These are phyloP conservation scores for Ostrea denselamellosa DNA, from an alignment of 1,140 invertebrate genomes.

Conservation along the genomic window DNA sequence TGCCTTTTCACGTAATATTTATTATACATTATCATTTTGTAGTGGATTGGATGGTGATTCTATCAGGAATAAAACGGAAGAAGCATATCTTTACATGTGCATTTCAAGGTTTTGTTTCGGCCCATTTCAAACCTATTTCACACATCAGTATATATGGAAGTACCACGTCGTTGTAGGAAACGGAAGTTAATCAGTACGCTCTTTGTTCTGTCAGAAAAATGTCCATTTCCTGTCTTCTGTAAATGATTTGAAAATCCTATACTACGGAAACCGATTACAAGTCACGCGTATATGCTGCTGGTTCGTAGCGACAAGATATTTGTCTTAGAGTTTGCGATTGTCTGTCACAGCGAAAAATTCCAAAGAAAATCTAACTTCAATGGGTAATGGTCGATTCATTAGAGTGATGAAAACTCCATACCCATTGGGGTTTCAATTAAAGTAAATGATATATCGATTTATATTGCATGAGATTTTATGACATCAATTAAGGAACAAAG, in stretches of 20 bases:
- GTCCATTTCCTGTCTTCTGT: background rate
- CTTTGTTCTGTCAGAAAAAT: background rate
- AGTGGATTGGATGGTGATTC: no score
- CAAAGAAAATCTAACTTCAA: conserved; percentile 7
- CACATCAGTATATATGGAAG: no score
- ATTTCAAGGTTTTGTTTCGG: background rate
- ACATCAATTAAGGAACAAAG: conserved; percentile 32
- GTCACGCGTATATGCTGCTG: background rate
- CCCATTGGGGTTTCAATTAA: conserved; percentile 33
- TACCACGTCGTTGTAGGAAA: background rate
- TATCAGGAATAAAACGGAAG: background rate
- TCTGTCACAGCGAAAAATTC: background rate
- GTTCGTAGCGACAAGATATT: background rate
- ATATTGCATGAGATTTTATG: background rate
- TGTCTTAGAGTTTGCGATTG: background rate
- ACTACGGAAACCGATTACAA: background rate
- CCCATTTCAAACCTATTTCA: no score
- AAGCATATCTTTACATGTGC: background rate
- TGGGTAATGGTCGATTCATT: background rate
- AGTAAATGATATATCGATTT: conserved; percentile 37
- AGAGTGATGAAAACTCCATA: background rate
- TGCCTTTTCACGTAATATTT: no score
- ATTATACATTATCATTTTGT: no score
- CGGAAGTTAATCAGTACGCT: conserved; percentile 22
- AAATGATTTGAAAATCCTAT: background rate